Base-by-base conservation (phyloP, 2,113 vertebrate species). In the Anas platyrhynchos region DNA sequence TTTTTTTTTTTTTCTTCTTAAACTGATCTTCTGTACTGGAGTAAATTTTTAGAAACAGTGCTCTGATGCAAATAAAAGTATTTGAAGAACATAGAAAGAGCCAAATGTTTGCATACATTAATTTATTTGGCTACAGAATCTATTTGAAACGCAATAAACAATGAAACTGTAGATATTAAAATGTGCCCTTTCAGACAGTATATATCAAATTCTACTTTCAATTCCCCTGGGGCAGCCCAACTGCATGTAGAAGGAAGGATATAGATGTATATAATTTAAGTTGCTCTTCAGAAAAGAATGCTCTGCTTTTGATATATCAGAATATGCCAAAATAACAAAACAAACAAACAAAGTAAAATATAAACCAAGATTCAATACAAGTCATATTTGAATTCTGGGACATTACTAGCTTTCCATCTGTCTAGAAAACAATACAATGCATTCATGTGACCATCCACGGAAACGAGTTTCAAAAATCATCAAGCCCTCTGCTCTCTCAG, bases 101-200 rank as follows among this genome's bases (percentile, higher is more conserved):
- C 15, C 50, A 44, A 43, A 74, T 50, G 29, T 85, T 93, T 1
- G 22, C 63, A 81, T 66, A 31, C 9, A 65, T 91, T 83, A 89
- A 63, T 25, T 68, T 67, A 58, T 80, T 81, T 81, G 68, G 36
- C 55, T 83, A 36, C 36, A 38, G 55, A 75, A 15, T 50, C 38
- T 87, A 88, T 93, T 16, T 91, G 66, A 93, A 94, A 54, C 17
- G 32, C 74, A 54, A 63, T 55, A 91, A 91, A 88, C 76, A 95
- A 44, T 73, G 77, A 69, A 81, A 86, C 44, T 46, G 44, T 31
- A 44, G 34, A 61, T 94, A 96, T 94, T 93, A 80, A 90, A 94
- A 96, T 87, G 31, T 91, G 92, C 86, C 94, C 92, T 96, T 96
- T 96, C 71, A 84, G 65, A 58, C 32, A 86, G 38, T 29, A 11